Conservation (phyloP, 2,113 vertebrate species). For the Seriola quinqueradiata region DNA sequence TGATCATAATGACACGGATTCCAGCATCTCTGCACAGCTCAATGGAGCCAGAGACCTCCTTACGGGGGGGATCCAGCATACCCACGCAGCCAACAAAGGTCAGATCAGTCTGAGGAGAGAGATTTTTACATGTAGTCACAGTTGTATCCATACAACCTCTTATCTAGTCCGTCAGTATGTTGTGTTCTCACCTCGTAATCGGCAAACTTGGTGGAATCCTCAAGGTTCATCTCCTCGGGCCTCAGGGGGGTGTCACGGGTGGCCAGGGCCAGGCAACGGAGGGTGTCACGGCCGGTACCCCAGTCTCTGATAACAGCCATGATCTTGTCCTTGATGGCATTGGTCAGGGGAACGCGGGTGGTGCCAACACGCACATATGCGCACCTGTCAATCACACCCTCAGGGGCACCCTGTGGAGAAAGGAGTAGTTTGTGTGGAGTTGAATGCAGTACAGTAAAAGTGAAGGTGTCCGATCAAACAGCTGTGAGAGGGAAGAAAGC, state of each 20-base stretch:
- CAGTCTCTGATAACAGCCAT: constrained; percentile 91
- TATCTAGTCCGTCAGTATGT: neutral
- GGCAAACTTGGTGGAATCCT: constrained; percentile 87
- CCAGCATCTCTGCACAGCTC: constrained; percentile 84
- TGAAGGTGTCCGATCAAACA: neutral
- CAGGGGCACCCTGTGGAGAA: constrained; percentile 82
- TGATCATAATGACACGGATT: constrained; percentile 89
- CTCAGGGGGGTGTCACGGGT: constrained; percentile 91
- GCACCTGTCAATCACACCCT: constrained; percentile 94
- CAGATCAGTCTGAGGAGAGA: constrained; percentile 84
- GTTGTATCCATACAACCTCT: neutral
- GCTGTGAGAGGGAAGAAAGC: neutral
- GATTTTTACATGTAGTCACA: neutral
- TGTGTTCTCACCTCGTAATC: constrained; percentile 89
- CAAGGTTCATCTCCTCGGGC: constrained; percentile 90
- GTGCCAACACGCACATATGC: constrained; percentile 91
- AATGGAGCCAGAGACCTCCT: constrained; percentile 92
- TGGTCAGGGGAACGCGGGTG: constrained; percentile 89
- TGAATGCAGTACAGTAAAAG: neutral
- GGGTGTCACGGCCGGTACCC: constrained; percentile 93
- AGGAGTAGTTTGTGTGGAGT: neutral
- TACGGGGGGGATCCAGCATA: constrained; percentile 95
- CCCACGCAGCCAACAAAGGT: constrained; percentile 96
- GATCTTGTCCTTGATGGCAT: constrained; percentile 87
- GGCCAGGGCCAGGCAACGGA: constrained; percentile 93